Base-by-base conservation (phyloP, 2,888 invertebrate species). In the Bellardia pandia region DNA sequence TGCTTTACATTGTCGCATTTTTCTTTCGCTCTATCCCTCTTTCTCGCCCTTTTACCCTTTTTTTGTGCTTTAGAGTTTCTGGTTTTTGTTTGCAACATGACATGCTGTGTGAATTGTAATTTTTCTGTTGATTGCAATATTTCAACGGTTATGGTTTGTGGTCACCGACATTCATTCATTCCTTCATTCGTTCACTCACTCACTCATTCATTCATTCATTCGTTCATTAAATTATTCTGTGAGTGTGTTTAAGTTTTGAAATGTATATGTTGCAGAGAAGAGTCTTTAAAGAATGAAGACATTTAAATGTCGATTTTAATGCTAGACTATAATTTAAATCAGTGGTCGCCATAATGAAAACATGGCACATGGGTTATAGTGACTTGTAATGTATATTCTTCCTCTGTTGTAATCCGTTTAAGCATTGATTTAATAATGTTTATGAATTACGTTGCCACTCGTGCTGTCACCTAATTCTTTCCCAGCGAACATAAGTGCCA, bases 21-120 rank as follows among this genome's bases (percentile, higher is more conserved):
- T 81, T 48, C 40, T 71, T 30, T 40, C 9, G 23, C 23, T 23
- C 2, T 80, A 9, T 72, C n/a, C 9, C 8, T 11, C 37, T 66
- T 11, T 40, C 42, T 72, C 45, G 33, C 45, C 64, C 14, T 60
- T 79, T 75, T 74, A 16, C 51, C 8, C 60, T 37, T 37, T 37
- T 71, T 42, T 30, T n/a, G 23, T 2, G 64, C 58, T 77, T 16
- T 53, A 16, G 60, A 76, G 51, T 75, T 71, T 71, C 30, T 72
- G 56, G 56, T 16, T 40, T 42, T 56, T 78, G 87, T 83, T 74
- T 48, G 77, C 66, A 69, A 78, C 71, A 42, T 66, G 81, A 85
- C 85, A 87, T 87, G 87, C 85, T 82, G 85, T 82, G 77, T 87
- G 87, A 87, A 87, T 85, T 87, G 87, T 85, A 87, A 87, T 87